Conservation (phyloP, 2,888 invertebrate species). For the Chironomus riparius region DNA sequence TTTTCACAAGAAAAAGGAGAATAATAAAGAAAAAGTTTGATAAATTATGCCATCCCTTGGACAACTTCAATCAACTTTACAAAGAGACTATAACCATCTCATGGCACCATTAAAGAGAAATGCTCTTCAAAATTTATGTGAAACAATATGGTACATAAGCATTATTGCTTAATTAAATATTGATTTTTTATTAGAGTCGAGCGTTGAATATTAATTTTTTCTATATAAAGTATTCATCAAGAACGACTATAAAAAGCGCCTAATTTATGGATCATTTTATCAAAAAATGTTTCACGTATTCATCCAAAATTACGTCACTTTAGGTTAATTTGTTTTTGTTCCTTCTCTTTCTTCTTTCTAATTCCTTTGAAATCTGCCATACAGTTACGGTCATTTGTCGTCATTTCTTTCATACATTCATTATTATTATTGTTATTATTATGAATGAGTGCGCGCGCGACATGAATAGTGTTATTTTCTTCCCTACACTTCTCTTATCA, state of each 20-base stretch:
- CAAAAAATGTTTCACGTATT: not conserved
- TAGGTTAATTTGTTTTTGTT: too few species aligned
- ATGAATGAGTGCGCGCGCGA: not conserved
- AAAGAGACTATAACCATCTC: not conserved
- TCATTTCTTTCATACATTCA: not conserved
- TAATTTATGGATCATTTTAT: not conserved
- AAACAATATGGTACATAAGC: conserved; percentile 7
- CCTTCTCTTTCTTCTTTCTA: too few species aligned
- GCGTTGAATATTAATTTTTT: conserved; percentile 23
- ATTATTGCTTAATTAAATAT: conserved; percentile 27
- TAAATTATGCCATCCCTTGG: too few species aligned
- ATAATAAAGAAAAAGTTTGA: too few species aligned
- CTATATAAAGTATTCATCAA: not conserved
- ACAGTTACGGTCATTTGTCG: conserved; percentile 15
- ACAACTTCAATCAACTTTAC: too few species aligned
- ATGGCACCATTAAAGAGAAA: not conserved
- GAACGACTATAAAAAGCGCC: not conserved
- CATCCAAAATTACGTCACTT: not conserved
- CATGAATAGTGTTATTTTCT: not conserved
- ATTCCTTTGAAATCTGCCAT: not conserved
- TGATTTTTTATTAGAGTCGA: conserved; percentile 27
- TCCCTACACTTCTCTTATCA: not conserved
- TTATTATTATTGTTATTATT: not conserved
- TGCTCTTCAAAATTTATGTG: conserved; percentile 1
- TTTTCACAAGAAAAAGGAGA: too few species aligned